phyloP scores from a whole-genome alignment of 2,888 invertebrate species.

The Drosophila phalerata region DNA sequence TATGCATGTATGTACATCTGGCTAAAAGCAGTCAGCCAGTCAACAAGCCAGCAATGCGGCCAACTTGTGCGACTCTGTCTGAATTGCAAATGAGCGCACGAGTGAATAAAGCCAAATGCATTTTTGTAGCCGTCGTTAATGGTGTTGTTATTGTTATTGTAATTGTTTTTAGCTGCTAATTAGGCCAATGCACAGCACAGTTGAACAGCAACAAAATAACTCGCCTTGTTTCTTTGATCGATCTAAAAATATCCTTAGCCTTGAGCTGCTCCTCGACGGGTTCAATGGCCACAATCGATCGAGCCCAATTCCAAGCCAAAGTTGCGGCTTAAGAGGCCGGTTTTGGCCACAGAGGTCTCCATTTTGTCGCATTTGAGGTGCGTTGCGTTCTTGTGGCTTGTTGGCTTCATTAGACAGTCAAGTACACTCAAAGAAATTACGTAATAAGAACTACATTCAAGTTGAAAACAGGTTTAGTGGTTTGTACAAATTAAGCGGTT shows the following conservation, averaged over 20 bases:
- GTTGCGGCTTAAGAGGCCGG: constrained; percentile 40
- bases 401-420: constrained; percentile 26
- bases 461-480: constrained; percentile 7
- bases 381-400: constrained; percentile 9
- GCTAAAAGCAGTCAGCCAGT: constrained; percentile 56
- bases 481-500: constrained; percentile 2
- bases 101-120: constrained; percentile 60
- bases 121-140: constrained; percentile 26
- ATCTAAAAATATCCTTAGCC: constrained; percentile 74
- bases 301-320: constrained; percentile 15
- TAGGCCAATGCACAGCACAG: constrained; percentile 63
- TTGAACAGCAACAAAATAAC: constrained; percentile 11
- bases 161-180: constrained; percentile 50
- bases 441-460: not conserved
- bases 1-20: constrained; percentile 46
- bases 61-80: constrained; percentile 69
- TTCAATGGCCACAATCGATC: constrained; percentile 53
- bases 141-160: constrained; percentile 2
- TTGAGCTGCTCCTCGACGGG: constrained; percentile 38
- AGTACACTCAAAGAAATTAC: constrained; percentile 12
- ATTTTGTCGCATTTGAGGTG: constrained; percentile 30
- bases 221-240: constrained; percentile 19
- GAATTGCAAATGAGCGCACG: constrained; percentile 70
- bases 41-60: constrained; percentile 57
- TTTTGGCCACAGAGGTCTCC: constrained; percentile 30